phyloP scores from a whole-genome alignment of 2,888 invertebrate species.

The Agonum fuliginosum region DNA sequence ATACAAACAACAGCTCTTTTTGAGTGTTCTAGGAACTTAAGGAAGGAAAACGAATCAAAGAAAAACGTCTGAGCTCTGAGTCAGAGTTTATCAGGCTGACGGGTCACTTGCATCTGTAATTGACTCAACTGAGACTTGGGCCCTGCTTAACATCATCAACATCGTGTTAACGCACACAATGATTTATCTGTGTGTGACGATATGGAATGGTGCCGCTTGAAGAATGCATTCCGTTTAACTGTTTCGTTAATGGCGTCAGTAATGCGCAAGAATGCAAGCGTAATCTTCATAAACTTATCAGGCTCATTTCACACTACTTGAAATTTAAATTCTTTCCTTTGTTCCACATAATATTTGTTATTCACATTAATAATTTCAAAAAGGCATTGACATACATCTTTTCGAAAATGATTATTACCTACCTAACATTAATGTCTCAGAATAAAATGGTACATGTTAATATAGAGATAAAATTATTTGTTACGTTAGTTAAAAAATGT shows the following conservation, averaged over 20 bases:
- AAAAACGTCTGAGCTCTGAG: too few relatives aligned
- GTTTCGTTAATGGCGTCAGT: slow-evolving; percentile 26
- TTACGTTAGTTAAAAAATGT: too few relatives aligned
- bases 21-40: slow-evolving; percentile 19
- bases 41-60: slow-evolving; percentile 6
- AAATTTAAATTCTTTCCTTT: slow-evolving; percentile 12
- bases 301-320: slow-evolving; percentile 6
- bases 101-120: slow-evolving; percentile 30
- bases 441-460: too few relatives aligned
- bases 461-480: too few relatives aligned
- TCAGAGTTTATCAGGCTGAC: slow-evolving; percentile 27
- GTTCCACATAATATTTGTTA: too few relatives aligned
- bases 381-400: too few relatives aligned
- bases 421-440: too few relatives aligned
- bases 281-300: slow-evolving; percentile 19
- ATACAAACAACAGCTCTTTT: too few relatives aligned
- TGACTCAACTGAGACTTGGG: neutral
- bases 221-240: slow-evolving; percentile 26
- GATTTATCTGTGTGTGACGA: slow-evolving; percentile 31
- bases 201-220: slow-evolving; percentile 18
- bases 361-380: too few relatives aligned
- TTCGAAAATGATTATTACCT: too few relatives aligned
- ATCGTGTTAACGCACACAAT: slow-evolving; percentile 8
- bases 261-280: slow-evolving; percentile 5
- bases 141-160: slow-evolving; percentile 15